Percentiles rank a stretch among this genome's conserved stretches.
These are phyloP conservation scores for Lamellibrachia luymesi DNA, from an alignment of 1,140 invertebrate genomes.

Conservation along the genomic window DNA sequence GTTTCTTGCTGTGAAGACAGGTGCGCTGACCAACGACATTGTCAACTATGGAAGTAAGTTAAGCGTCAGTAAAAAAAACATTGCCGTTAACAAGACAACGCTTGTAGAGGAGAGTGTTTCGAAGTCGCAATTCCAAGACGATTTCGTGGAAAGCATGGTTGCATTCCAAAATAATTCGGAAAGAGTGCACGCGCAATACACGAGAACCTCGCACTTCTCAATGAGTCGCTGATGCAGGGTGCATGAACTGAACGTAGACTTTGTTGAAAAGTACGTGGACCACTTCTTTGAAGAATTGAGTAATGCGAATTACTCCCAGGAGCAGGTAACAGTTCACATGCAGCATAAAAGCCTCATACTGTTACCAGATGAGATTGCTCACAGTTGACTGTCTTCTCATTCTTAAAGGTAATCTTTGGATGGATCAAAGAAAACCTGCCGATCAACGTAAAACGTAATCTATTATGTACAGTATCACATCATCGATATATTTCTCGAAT, in stretches of 20 bases:
- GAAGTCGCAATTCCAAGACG: conserved; percentile 2
- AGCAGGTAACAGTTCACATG: neutral
- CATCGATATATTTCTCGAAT: neutral
- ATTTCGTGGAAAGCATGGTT: conserved; percentile 5
- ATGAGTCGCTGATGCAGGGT: neutral
- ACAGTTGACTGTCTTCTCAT: neutral
- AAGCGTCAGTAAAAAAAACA: neutral
- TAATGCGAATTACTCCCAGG: conserved; percentile 10
- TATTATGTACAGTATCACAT: neutral
- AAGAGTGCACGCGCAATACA: conserved; percentile 1
- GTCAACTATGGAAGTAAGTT: conserved; percentile 11
- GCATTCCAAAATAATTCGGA: no score
- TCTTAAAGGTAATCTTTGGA: neutral
- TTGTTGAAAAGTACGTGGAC: neutral
- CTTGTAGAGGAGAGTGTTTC: conserved; percentile 3
- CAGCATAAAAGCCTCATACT: neutral
- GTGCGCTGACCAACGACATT: conserved; percentile 6
- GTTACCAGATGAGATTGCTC: neutral
- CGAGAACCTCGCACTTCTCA: conserved; percentile 2
- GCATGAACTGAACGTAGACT: neutral
- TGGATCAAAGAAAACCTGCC: conserved; percentile 5
- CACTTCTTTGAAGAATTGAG: neutral
- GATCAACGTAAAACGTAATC: neutral
- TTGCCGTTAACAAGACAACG: neutral
- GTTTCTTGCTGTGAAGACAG: neutral